Conservation (phyloP, 2,797 vertebrate genomes). For the Podarcis lilfordi region DNA sequence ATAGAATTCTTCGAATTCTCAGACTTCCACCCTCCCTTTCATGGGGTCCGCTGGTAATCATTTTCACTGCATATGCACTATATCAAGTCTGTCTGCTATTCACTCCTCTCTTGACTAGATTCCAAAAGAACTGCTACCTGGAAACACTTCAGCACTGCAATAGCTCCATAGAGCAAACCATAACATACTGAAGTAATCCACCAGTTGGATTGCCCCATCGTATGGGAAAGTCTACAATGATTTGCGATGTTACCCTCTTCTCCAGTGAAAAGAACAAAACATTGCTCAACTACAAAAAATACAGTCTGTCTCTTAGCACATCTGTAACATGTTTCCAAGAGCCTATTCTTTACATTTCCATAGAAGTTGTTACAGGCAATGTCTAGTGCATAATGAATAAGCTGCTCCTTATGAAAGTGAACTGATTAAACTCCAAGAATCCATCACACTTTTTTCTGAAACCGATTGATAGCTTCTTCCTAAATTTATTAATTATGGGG, state of each 20-base stretch:
- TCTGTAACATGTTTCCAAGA: neutral
- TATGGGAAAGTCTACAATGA: neutral
- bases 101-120: neutral
- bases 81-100: neutral
- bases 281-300: neutral
- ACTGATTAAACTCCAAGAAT: neutral
- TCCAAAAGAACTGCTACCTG: neutral
- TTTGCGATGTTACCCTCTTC: neutral
- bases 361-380: neutral
- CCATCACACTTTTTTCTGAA: neutral
- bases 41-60: too few relatives aligned
- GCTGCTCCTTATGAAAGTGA: neutral
- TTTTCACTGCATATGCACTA: too few relatives aligned
- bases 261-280: neutral
- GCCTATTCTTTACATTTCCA: neutral
- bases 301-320: neutral
- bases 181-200: neutral
- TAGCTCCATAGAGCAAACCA: neutral
- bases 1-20: too few relatives aligned
- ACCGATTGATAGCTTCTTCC: neutral
- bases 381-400: neutral
- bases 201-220: neutral
- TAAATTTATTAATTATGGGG: neutral
- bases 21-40: too few relatives aligned
- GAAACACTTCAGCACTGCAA: neutral